These are phyloP conservation scores for Globodera rostochiensis DNA, from an alignment of 1,140 invertebrate species.

Conservation along the genomic window DNA sequence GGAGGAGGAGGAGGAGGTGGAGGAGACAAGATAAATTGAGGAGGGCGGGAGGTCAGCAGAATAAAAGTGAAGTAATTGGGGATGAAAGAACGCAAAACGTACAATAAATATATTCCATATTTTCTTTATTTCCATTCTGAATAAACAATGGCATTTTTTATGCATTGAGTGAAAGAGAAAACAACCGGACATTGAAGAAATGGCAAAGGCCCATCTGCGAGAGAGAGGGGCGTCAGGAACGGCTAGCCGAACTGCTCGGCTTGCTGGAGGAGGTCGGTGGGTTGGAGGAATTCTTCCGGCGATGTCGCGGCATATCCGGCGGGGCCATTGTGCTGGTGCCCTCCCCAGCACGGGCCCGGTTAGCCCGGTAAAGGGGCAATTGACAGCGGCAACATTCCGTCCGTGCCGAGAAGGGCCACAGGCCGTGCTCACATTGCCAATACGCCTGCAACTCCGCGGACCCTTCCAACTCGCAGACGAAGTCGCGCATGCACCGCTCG, in stretches of 20 bases:
- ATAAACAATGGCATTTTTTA: not conserved
- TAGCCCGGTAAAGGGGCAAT: conserved; percentile 38
- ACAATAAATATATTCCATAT: too few species aligned
- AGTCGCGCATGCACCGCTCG: conserved; percentile 58
- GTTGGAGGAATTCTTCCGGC: conserved; percentile 1
- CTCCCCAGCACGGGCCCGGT: not conserved
- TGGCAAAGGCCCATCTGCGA: not conserved
- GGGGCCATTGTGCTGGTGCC: not conserved
- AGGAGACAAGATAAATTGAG: too few species aligned
- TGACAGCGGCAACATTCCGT: conserved; percentile 63
- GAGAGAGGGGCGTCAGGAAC: conserved; percentile 13
- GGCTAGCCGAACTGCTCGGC: not conserved
- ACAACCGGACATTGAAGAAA: not conserved
- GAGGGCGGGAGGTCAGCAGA: too few species aligned
- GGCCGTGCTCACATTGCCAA: conserved; percentile 60
- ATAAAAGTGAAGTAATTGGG: too few species aligned
- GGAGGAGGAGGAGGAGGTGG: too few species aligned
- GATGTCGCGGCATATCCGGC: not conserved
- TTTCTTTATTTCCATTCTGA: not conserved
- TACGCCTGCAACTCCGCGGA: conserved; percentile 53
- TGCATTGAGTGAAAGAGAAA: not conserved
- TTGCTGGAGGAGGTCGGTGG: not conserved
- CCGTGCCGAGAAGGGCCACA: conserved; percentile 50
- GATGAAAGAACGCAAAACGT: too few species aligned
- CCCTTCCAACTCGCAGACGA: conserved; percentile 60